Conservation (phyloP, 2,797 vertebrate species). For the Miichthys miiuy region DNA sequence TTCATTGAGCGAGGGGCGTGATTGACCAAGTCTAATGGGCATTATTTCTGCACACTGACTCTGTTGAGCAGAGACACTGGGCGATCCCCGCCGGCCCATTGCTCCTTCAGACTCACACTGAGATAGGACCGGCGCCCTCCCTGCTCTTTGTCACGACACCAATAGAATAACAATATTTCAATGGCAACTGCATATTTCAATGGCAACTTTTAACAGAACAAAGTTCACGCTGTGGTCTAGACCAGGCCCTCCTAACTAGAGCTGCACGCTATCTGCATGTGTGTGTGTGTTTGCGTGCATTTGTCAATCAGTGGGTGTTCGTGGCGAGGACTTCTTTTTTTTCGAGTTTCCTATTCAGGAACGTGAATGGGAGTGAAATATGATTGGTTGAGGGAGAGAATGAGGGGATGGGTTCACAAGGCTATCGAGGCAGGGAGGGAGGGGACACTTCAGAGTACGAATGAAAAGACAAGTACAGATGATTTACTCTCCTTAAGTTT, state of each 20-base stretch:
- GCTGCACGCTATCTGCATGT: slow-evolving; percentile 49
- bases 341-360: slow-evolving; percentile 75
- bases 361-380: slow-evolving; percentile 81
- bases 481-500: slow-evolving; percentile 51
- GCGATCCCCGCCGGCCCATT: slow-evolving; percentile 77
- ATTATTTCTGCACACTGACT: slow-evolving; percentile 94
- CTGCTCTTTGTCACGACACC: slow-evolving; percentile 82
- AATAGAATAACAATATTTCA: slow-evolving; percentile 83
- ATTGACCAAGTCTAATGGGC: slow-evolving; percentile 91
- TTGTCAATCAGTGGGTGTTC: slow-evolving; percentile 64
- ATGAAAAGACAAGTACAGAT: slow-evolving; percentile 56
- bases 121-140: slow-evolving; percentile 77
- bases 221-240: slow-evolving; percentile 82
- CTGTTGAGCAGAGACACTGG: slow-evolving; percentile 85
- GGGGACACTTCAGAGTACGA: slow-evolving; percentile 59
- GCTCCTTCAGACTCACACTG: slow-evolving; percentile 85
- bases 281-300: slow-evolving; percentile 38
- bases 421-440: slow-evolving; percentile 57
- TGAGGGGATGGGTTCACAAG: slow-evolving; percentile 79
- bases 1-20: slow-evolving; percentile 82
- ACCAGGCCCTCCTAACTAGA: slow-evolving; percentile 62
- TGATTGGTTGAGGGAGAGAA: slow-evolving; percentile 81
- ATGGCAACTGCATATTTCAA: slow-evolving; percentile 78
- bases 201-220: slow-evolving; percentile 77
- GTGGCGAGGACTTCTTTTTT: slow-evolving; percentile 57